Conservation (phyloP, 2,888 invertebrate genomes). For the Drosophila multiciliata region DNA sequence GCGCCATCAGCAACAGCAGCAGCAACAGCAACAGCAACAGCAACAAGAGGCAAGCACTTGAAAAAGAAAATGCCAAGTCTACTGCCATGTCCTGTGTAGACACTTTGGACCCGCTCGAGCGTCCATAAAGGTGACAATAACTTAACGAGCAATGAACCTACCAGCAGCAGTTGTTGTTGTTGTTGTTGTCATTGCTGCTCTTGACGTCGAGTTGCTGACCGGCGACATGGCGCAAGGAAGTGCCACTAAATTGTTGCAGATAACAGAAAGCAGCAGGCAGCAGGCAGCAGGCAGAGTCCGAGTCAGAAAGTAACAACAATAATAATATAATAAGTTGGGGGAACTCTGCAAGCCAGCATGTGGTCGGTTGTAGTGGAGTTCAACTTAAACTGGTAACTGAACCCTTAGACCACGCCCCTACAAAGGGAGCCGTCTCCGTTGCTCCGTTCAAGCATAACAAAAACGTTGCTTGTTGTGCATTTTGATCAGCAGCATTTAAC, state of each 20-base stretch:
- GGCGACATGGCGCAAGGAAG: slow-evolving; percentile 72
- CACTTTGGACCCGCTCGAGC: slow-evolving; percentile 59
- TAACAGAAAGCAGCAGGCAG: slow-evolving; percentile 45
- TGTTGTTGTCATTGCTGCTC: slow-evolving; percentile 32
- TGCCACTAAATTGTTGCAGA: slow-evolving; percentile 80
- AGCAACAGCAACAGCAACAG: slow-evolving; percentile 17
- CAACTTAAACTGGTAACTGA: slow-evolving; percentile 38
- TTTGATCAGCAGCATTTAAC: slow-evolving; percentile 63
- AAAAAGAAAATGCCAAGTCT: slow-evolving; percentile 69
- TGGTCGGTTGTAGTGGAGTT: slow-evolving; percentile 38
- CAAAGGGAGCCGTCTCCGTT: slow-evolving; percentile 3
- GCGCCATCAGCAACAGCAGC: slow-evolving; percentile 50
- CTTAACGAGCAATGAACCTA: slow-evolving; percentile 83
- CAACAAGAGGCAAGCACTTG: slow-evolving; percentile 59
- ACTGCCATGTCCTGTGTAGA: slow-evolving; percentile 70
- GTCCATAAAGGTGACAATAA: slow-evolving; percentile 82
- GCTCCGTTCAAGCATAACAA: slow-evolving; percentile 47
- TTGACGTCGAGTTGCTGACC: slow-evolving; percentile 60
- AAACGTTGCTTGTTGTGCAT: slow-evolving; percentile 52
- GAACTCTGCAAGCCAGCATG: slow-evolving; percentile 55
- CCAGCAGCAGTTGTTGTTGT: slow-evolving; percentile 32
- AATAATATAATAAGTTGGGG: slow-evolving; percentile 1
- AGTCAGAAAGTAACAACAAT: neutral
- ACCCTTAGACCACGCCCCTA: slow-evolving; percentile 14
- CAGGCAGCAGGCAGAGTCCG: slow-evolving; percentile 4